These are phyloP conservation scores for Noctua fimbriata DNA, from an alignment of 2,888 invertebrate genomes.

Conservation along the genomic window DNA sequence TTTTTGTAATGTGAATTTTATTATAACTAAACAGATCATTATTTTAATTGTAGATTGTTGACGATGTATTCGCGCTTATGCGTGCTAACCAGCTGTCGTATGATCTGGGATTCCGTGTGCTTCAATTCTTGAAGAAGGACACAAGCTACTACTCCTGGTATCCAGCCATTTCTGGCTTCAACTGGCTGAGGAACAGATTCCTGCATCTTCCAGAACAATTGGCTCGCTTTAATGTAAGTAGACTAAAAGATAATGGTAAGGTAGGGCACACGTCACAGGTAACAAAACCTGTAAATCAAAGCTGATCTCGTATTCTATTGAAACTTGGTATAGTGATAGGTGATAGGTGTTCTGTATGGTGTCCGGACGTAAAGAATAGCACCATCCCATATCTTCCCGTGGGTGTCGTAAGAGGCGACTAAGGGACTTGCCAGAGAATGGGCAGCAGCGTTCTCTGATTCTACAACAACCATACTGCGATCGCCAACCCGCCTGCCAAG, in stretches of 20 bases:
- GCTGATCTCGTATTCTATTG: neutral
- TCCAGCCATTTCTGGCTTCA: slow-evolving; percentile 85
- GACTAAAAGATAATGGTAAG: neutral
- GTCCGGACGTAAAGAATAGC: no score
- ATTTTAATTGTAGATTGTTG: slow-evolving; percentile 81
- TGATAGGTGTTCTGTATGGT: no score
- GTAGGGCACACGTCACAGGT: neutral
- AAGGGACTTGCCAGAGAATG: no score
- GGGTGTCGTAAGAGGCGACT: no score
- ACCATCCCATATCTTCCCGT: no score
- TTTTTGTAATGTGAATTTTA: neutral
- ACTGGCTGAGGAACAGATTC: slow-evolving; percentile 84
- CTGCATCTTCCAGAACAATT: slow-evolving; percentile 79
- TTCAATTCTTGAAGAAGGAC: slow-evolving; percentile 84
- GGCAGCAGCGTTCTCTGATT: no score
- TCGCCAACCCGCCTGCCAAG: no score
- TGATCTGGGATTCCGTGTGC: slow-evolving; percentile 80
- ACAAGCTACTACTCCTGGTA: slow-evolving; percentile 86
- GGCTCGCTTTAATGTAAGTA: slow-evolving; percentile 82
- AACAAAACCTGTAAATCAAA: neutral
- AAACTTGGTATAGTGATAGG: neutral
- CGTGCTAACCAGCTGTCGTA: slow-evolving; percentile 79
- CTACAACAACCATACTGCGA: no score
- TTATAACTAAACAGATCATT: neutral
- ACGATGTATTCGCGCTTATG: slow-evolving; percentile 86